A percentile compares a stretch with the other conserved stretches of the same genome.
Conservation (phyloP, 2,113 vertebrate genomes). For the Chlamydotis undulata region DNA sequence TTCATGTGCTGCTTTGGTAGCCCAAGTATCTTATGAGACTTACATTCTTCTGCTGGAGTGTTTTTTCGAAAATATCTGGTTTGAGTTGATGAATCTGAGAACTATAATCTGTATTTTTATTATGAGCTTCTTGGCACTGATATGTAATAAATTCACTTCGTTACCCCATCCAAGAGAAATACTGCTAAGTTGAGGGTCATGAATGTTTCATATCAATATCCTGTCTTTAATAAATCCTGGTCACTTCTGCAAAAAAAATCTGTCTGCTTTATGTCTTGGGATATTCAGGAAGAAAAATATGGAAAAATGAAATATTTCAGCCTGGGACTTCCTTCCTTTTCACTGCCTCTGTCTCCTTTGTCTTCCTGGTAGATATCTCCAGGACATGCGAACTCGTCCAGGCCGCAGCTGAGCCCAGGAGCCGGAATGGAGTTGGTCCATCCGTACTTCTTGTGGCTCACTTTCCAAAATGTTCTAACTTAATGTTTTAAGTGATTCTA, state of each 20-base stretch:
- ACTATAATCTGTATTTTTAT: constrained; percentile 62
- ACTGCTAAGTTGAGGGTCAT: constrained; percentile 53
- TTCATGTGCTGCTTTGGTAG: constrained; percentile 35
- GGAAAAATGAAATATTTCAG: background rate
- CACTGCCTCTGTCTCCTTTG: background rate
- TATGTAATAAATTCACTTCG: constrained; percentile 40
- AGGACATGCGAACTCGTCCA: background rate
- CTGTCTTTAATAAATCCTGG: constrained; percentile 59
- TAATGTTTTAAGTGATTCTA: background rate
- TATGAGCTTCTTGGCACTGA: constrained; percentile 58
- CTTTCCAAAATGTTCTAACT: background rate
- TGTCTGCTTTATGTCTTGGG: constrained; percentile 28
- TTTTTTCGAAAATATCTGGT: constrained; percentile 54
- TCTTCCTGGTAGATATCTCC: background rate
- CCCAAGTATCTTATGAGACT: background rate
- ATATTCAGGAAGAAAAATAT: constrained; percentile 24
- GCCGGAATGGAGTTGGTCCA: fast-evolving
- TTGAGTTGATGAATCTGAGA: constrained; percentile 58
- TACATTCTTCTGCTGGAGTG: constrained; percentile 11
- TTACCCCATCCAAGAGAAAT: constrained; percentile 63
- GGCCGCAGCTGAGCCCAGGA: background rate
- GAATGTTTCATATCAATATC: constrained; percentile 68
- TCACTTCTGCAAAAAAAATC: constrained; percentile 38
- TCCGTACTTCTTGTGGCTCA: background rate
- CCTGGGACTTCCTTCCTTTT: constrained; percentile 29